Evolutionary conservation across 2,888 invertebrate species (phyloP).

Genomic region (Dolomedes plantarius): DNA sequence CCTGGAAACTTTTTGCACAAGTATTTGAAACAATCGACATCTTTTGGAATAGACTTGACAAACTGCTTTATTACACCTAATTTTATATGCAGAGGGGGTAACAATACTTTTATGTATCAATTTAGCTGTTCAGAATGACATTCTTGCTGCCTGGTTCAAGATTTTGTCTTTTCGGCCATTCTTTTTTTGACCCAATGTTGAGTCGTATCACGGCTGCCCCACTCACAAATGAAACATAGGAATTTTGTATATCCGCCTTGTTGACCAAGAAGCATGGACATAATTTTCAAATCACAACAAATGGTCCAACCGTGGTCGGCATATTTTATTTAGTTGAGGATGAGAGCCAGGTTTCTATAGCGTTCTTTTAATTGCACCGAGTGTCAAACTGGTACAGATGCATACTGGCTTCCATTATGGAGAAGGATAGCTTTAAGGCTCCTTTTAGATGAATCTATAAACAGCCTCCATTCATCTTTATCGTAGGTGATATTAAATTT

Average conservation of each 20-base stretch:
- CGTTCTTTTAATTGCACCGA: constrained; percentile 74
- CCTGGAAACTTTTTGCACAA: constrained; percentile 29
- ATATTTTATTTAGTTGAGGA: constrained; percentile 27
- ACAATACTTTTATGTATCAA: neutral
- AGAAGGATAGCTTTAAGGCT: no score
- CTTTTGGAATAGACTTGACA: constrained; percentile 53
- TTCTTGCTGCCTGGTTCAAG: neutral
- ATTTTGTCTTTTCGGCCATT: neutral
- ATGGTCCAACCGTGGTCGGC: neutral
- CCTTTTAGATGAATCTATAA: no score
- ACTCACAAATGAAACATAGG: constrained; percentile 28
- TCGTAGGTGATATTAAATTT: no score
- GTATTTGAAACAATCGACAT: constrained; percentile 71
- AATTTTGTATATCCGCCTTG: neutral
- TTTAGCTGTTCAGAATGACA: neutral
- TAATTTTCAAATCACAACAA: no score
- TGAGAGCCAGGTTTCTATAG: constrained; percentile 49
- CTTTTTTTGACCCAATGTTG: constrained; percentile 11
- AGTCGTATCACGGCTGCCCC: neutral
- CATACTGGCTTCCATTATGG: constrained; percentile 71
- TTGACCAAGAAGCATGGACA: no score
- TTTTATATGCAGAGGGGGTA: constrained; percentile 74
- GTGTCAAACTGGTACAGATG: constrained; percentile 74
- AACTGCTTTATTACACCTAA: constrained; percentile 74
- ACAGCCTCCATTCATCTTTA: no score